phyloP scores from a whole-genome alignment of 2,888 invertebrate genomes.

The Zeuzera pyrina region DNA sequence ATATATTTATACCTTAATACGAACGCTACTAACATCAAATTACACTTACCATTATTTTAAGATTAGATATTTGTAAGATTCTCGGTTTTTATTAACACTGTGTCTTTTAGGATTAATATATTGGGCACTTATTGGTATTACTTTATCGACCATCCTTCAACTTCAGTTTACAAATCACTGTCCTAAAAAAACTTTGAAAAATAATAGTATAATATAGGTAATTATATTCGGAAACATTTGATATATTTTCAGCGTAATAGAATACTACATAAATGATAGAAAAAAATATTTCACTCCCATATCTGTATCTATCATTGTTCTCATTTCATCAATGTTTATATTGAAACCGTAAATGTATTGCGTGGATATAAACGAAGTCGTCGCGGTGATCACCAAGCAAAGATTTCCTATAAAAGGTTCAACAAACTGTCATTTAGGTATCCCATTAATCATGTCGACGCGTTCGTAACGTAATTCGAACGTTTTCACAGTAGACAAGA shows the following conservation, averaged over 20 bases:
- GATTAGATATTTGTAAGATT: no score
- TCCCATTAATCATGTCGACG: slow-evolving; percentile 52
- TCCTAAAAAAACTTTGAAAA: no score
- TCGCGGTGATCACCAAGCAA: slow-evolving; percentile 31
- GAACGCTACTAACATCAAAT: no score
- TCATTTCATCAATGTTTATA: slow-evolving; percentile 28
- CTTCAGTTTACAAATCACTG: no score
- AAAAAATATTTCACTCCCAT: neutral
- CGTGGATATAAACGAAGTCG: slow-evolving; percentile 12
- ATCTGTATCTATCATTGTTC: slow-evolving; percentile 7
- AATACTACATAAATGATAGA: neutral
- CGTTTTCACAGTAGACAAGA: slow-evolving; percentile 23
- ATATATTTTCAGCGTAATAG: neutral
- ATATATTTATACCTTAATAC: no score
- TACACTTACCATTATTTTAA: no score
- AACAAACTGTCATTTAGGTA: slow-evolving; percentile 38
- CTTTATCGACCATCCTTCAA: no score
- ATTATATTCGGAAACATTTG: no score
- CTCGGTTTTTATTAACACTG: no score
- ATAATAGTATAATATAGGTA: no score
- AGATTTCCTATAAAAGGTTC: slow-evolving; percentile 49
- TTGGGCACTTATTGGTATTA: no score
- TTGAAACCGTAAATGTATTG: slow-evolving; percentile 22
- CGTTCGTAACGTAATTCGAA: slow-evolving; percentile 30
- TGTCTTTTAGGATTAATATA: no score